Evolutionary conservation across 2,888 invertebrate genomes (phyloP).

Genomic region (Polyommatus icarus): DNA sequence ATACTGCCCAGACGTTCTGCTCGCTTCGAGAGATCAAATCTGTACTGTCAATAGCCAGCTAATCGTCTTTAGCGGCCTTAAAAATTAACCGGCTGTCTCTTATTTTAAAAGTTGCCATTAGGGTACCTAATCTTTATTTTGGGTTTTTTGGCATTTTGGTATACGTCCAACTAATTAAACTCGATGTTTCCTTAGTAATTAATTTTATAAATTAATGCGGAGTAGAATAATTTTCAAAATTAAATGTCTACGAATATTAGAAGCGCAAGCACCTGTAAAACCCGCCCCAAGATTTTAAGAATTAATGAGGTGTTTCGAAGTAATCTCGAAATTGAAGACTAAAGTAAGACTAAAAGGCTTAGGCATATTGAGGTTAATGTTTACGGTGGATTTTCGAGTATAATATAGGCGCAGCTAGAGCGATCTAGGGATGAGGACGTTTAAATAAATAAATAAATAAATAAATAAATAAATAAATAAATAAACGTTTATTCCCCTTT

Average conservation of each 20-base stretch:
- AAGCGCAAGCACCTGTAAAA: constrained; percentile 16
- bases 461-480: no score
- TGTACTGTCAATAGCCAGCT: not conserved
- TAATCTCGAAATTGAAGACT: constrained; percentile 22
- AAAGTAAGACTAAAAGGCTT: constrained; percentile 26
- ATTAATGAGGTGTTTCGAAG: constrained; percentile 25
- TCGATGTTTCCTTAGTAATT: not conserved
- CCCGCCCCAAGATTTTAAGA: constrained; percentile 8
- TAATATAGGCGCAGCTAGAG: not conserved
- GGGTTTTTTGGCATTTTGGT: not conserved
- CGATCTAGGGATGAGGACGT: not conserved
- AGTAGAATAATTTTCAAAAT: constrained; percentile 1
- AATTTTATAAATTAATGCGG: not conserved
- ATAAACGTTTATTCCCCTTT: no score
- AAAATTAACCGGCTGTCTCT: not conserved
- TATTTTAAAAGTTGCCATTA: not conserved
- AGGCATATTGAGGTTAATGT: constrained; percentile 21
- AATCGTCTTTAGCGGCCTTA: not conserved
- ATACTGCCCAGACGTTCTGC: not conserved
- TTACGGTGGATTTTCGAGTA: constrained; percentile 4
- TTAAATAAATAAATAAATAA: no score
- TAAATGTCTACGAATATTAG: constrained; percentile 13
- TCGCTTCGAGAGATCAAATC: not conserved
- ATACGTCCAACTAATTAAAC: not conserved
- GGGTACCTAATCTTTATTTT: not conserved